Percentiles rank a stretch among this genome's conserved stretches.
Conservation (phyloP, 1,140 invertebrate genomes). For the Drosophila auraria region DNA sequence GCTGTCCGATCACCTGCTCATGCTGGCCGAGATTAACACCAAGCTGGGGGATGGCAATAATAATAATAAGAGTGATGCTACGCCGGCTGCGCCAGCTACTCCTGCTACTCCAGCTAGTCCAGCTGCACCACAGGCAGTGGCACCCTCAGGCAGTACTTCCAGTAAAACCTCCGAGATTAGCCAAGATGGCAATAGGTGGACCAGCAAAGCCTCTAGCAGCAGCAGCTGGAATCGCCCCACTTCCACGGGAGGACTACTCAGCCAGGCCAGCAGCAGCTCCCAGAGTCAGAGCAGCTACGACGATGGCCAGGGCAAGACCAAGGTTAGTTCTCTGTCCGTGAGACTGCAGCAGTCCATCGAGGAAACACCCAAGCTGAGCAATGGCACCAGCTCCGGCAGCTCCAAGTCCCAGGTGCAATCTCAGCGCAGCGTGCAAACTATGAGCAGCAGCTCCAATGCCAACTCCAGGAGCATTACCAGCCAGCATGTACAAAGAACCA, state of each 20-base stretch:
- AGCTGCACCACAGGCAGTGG: not conserved
- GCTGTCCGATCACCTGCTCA: slow-evolving; percentile 91
- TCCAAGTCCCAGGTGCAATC: slow-evolving; percentile 40
- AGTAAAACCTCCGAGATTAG: slow-evolving; percentile 36
- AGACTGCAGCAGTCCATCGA: slow-evolving; percentile 81
- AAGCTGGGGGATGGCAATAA: slow-evolving; percentile 86
- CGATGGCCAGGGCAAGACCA: slow-evolving; percentile 49
- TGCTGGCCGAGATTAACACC: slow-evolving; percentile 89
- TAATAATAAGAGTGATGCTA: slow-evolving; percentile 9
- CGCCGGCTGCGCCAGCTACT: not conserved
- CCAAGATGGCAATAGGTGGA: slow-evolving; percentile 51
- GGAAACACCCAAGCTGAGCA: slow-evolving; percentile 78
- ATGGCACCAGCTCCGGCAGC: slow-evolving; percentile 47
- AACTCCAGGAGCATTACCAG: slow-evolving; percentile 40
- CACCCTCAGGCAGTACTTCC: slow-evolving; percentile 12
- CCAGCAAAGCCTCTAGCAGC: slow-evolving; percentile 42
- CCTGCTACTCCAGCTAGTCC: not conserved
- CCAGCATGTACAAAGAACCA: slow-evolving; percentile 46
- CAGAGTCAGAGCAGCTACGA: slow-evolving; percentile 42
- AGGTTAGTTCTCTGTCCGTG: slow-evolving; percentile 68
- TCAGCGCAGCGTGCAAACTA: slow-evolving; percentile 52
- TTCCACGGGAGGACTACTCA: slow-evolving; percentile 39
- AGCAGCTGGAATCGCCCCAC: slow-evolving; percentile 44
- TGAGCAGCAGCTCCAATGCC: slow-evolving; percentile 57
- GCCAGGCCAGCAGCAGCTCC: slow-evolving; percentile 46